These are phyloP conservation scores for Belonocnema kinseyi DNA, from an alignment of 1,140 invertebrate species.

Conservation along the genomic window DNA sequence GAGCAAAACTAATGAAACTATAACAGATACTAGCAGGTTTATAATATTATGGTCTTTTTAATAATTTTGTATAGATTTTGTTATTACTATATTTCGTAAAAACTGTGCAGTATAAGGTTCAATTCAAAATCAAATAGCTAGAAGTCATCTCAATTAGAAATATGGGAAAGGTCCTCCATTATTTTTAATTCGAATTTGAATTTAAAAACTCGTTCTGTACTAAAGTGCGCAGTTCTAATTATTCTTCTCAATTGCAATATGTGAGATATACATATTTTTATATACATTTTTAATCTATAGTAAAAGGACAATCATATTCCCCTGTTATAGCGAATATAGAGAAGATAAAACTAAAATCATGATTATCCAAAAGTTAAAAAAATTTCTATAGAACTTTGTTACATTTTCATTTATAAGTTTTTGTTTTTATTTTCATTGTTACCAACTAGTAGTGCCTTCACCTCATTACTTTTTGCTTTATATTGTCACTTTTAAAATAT, in stretches of 20 bases:
- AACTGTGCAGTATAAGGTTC: no score
- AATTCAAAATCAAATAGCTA: no score
- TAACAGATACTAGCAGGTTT: no score
- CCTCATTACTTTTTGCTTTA: neutral
- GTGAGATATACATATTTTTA: constrained; percentile 16
- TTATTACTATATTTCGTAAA: no score
- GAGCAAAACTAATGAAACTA: no score
- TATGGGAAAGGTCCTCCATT: no score
- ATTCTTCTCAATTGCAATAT: neutral
- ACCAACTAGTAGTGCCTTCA: neutral
- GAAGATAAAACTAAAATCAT: neutral
- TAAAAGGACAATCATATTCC: constrained; percentile 9
- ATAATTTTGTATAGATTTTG: no score
- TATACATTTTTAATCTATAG: neutral
- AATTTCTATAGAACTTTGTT: neutral
- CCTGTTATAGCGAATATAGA: neutral
- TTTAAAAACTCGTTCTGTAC: neutral
- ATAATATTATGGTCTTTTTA: no score
- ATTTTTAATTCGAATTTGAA: no score
- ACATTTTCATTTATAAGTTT: neutral
- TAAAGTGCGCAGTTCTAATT: neutral
- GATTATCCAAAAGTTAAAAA: neutral
- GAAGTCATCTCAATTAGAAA: no score
- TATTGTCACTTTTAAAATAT: neutral
- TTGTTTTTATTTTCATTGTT: neutral